A percentile compares a stretch with the other conserved stretches of the same genome.
These are phyloP conservation scores for Mimas tiliae DNA, from an alignment of 2,888 invertebrate species.

Conservation along the genomic window DNA sequence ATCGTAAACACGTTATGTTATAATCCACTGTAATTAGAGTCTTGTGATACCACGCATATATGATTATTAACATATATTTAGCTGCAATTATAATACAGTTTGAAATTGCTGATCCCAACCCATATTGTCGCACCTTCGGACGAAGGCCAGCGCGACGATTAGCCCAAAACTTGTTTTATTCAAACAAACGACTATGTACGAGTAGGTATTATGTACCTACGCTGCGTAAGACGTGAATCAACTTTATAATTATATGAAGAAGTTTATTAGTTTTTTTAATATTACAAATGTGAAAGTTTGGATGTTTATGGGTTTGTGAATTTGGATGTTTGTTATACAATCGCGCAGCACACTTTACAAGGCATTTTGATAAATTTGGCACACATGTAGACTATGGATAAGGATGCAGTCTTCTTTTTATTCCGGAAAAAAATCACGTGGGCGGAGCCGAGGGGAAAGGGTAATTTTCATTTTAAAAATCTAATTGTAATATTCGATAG, in stretches of 20 bases:
- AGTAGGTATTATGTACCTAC: conserved; percentile 30
- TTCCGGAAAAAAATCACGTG: too few species aligned
- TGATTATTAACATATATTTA: conserved; percentile 28
- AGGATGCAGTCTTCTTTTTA: too few species aligned
- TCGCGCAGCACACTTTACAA: too few species aligned
- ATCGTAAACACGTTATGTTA: neutral
- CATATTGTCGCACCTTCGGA: conserved; percentile 30
- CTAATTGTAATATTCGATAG: too few species aligned
- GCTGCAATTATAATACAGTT: conserved; percentile 17
- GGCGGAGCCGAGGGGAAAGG: too few species aligned
- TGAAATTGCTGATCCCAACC: conserved; percentile 37
- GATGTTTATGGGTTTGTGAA: too few species aligned
- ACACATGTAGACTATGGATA: too few species aligned
- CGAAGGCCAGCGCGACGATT: conserved; percentile 57
- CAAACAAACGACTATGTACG: conserved; percentile 32
- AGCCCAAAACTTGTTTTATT: conserved; percentile 50
- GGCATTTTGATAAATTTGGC: too few species aligned
- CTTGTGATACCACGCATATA: conserved; percentile 38
- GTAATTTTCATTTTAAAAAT: too few species aligned
- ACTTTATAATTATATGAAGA: conserved; percentile 5
- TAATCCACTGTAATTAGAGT: neutral
- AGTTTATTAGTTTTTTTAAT: neutral
- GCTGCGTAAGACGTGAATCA: conserved; percentile 5
- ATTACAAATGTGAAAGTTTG: too few species aligned
- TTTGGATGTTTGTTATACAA: too few species aligned